Conservation (phyloP, 2,797 vertebrate genomes). For the Paramormyrops hopkinsi region DNA sequence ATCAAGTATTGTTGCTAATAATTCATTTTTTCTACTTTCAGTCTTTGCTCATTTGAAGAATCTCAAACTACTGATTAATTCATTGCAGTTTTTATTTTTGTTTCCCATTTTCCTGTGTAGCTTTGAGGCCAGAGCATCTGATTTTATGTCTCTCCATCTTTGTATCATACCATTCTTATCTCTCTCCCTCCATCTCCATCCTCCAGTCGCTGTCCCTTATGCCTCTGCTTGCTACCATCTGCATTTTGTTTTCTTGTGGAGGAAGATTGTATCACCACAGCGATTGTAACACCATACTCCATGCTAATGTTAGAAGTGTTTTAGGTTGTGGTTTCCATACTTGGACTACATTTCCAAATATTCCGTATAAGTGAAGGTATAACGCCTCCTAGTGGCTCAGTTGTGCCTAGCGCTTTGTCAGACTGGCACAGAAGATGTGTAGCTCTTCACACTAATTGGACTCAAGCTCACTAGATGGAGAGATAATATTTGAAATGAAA, state of each 20-base stretch:
- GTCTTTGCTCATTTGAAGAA: slow-evolving; percentile 35
- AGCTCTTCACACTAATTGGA: neutral
- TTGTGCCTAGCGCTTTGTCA: neutral
- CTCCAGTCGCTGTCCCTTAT: neutral
- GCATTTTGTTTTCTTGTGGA: neutral
- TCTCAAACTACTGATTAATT: slow-evolving; percentile 38
- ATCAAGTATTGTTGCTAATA: slow-evolving; percentile 29
- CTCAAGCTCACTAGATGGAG: neutral
- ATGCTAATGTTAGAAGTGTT: neutral
- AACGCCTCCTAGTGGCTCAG: neutral
- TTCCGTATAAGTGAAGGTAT: neutral
- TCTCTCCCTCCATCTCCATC: neutral
- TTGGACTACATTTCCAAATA: neutral
- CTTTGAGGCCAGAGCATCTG: neutral
- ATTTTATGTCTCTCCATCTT: neutral
- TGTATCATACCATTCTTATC: neutral
- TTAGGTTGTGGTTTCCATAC: neutral
- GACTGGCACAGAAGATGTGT: neutral
- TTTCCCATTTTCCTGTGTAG: slow-evolving; percentile 1
- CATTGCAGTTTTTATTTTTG: slow-evolving; percentile 35
- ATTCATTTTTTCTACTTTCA: slow-evolving; percentile 30
- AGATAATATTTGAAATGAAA: neutral
- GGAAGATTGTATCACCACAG: neutral
- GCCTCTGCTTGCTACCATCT: neutral
- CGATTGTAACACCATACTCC: neutral